phyloP scores from a whole-genome alignment of 2,113 vertebrate species.

The Campylorhamphus procurvoides region DNA sequence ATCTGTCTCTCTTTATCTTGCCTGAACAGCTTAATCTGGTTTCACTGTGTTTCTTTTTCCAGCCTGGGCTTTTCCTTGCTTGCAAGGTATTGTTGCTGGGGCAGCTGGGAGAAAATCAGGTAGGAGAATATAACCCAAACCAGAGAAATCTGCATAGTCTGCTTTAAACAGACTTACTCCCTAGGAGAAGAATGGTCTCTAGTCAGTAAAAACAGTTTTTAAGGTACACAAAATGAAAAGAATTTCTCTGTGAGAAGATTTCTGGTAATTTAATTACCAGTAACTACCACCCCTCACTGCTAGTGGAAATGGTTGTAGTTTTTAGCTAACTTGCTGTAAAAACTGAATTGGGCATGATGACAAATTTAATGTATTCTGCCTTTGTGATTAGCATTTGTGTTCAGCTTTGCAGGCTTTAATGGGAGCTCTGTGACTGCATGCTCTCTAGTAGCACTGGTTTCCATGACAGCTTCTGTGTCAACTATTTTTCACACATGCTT shows the following conservation, averaged over 20 bases:
- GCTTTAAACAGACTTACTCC: not conserved
- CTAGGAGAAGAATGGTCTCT: not conserved
- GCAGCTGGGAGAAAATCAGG: not conserved
- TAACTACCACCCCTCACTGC: not conserved
- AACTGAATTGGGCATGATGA: not conserved
- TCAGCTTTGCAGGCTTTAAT: conserved; percentile 49
- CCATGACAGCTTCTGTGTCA: conserved; percentile 44
- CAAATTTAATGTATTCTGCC: conserved; percentile 54
- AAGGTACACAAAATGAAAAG: not conserved
- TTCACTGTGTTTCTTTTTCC: not conserved
- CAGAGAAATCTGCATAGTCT: not conserved
- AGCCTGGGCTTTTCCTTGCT: not conserved
- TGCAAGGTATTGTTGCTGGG: not conserved
- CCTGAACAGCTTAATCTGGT: not conserved
- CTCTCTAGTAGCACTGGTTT: conserved; percentile 42
- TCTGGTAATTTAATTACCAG: conserved; percentile 43
- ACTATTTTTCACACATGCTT: conserved; percentile 50
- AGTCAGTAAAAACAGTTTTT: conserved; percentile 23
- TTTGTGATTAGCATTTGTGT: conserved; percentile 8
- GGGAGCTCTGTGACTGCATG: conserved; percentile 9
- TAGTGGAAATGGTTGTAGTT: conserved; percentile 14
- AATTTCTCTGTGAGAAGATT: conserved; percentile 6
- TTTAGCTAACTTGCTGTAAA: conserved; percentile 45
- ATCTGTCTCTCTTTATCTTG: not conserved
- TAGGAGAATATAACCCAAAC: not conserved